Conservation (phyloP, 2,797 vertebrate genomes). For the Anas capensis region DNA sequence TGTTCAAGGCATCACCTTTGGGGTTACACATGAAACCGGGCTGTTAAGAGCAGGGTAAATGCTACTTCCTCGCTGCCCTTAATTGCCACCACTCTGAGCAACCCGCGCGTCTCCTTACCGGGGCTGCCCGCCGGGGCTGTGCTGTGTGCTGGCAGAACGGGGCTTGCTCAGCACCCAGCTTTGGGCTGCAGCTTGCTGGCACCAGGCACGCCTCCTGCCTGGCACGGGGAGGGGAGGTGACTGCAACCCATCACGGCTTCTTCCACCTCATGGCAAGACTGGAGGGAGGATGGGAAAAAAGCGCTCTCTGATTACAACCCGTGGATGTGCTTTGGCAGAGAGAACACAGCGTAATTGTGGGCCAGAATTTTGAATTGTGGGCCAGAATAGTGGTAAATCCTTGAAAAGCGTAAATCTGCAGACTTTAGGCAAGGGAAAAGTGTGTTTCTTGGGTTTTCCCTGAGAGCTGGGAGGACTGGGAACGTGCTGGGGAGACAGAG, state of each 20-base stretch:
- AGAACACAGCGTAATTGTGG: not conserved
- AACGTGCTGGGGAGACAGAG: not conserved
- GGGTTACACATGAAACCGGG: not conserved
- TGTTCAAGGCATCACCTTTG: not conserved
- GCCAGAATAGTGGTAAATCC: conserved; percentile 58
- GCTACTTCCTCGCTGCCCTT: not conserved
- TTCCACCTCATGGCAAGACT: conserved; percentile 38
- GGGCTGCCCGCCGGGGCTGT: not conserved
- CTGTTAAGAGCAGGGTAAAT: not conserved
- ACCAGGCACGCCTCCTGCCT: not conserved
- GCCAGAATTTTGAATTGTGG: conserved; percentile 57
- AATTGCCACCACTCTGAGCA: not conserved
- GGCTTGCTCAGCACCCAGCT: not conserved
- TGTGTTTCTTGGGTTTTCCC: not conserved
- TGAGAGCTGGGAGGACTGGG: not conserved
- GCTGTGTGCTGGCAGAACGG: not conserved
- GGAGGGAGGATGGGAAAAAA: conserved; percentile 50
- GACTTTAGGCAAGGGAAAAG: conserved; percentile 1
- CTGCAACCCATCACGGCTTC: not conserved
- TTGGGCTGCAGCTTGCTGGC: not conserved
- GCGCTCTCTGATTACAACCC: not conserved
- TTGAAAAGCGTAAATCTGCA: conserved; percentile 41
- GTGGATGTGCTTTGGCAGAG: conserved; percentile 57
- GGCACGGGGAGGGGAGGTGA: not conserved
- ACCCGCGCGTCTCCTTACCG: no score